Evolutionary conservation across 1,140 invertebrate species (phyloP).

Genomic region (Danaus plexippus): DNA sequence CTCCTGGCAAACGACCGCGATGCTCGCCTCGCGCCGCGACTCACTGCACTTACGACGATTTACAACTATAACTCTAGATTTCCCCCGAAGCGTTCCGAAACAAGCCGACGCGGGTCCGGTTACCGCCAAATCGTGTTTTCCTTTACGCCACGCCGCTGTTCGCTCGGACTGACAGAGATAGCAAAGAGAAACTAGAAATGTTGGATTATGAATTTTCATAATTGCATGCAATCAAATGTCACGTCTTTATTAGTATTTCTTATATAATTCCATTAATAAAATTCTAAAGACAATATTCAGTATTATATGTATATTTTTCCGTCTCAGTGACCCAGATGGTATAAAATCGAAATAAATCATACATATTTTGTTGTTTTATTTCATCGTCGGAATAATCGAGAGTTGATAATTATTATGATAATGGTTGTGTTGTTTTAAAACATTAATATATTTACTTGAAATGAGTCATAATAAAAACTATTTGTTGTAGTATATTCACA

Average conservation of each 20-base stretch:
- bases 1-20: constrained; percentile 5
- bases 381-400: too few species aligned
- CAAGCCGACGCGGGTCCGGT: constrained; percentile 26
- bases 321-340: too few species aligned
- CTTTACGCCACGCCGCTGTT: constrained; percentile 22
- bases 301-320: background rate
- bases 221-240: constrained; percentile 18
- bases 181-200: constrained; percentile 21
- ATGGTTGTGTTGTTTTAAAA: too few species aligned
- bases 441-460: too few species aligned
- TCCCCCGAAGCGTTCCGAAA: constrained; percentile 34
- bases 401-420: too few species aligned
- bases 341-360: background rate
- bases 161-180: constrained; percentile 13
- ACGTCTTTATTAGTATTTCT: constrained; percentile 17
- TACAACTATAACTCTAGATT: constrained; percentile 25
- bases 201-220: constrained; percentile 21
- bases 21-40: constrained; percentile 15
- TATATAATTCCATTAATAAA: constrained; percentile 13
- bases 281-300: background rate
- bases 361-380: background rate
- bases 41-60: constrained; percentile 27
- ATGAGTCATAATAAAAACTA: too few species aligned
- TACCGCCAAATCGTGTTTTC: constrained; percentile 37
- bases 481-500: constrained; percentile 7